A percentile compares a stretch with the other conserved stretches of the same genome.
phyloP scores from a whole-genome alignment of 2,113 vertebrate species.

The Scopus umbretta region DNA sequence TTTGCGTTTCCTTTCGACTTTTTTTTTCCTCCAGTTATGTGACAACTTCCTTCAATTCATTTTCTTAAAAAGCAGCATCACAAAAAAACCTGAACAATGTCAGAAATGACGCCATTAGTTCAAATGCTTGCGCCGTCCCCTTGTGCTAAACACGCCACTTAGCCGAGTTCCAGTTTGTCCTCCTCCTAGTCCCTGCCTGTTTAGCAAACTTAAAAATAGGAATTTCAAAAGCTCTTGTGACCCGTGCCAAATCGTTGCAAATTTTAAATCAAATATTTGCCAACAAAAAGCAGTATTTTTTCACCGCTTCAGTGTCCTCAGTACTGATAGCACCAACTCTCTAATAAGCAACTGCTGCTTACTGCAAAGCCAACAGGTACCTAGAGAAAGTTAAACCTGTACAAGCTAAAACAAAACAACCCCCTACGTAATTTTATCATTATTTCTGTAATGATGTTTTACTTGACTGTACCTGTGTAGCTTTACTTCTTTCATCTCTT shows the following conservation, averaged over 20 bases:
- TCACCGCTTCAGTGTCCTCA: not conserved
- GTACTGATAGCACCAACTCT: not conserved
- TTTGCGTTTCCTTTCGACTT: not conserved
- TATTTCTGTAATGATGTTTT: not conserved
- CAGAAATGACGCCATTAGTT: not conserved
- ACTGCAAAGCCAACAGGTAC: not conserved
- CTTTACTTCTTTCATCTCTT: not conserved
- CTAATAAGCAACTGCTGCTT: not conserved
- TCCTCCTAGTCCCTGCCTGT: not conserved
- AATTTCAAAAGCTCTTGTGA: not conserved
- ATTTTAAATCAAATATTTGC: not conserved
- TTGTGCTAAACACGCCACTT: fast-evolving
- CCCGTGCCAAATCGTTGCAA: not conserved
- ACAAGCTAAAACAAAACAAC: not conserved
- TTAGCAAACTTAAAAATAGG: not conserved
- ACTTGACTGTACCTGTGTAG: not conserved
- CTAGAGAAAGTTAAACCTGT: not conserved
- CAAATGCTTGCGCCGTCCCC: not conserved
- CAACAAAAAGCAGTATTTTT: not conserved
- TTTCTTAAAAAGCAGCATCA: not conserved
- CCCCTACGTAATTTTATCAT: not conserved
- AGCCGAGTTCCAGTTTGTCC: fast-evolving
- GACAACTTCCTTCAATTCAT: slow-evolving; percentile 49
- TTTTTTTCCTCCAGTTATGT: not conserved
- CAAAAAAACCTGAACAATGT: not conserved